Base-by-base conservation (phyloP, 2,113 vertebrate genomes). In the Hippocampus zosterae region DNA sequence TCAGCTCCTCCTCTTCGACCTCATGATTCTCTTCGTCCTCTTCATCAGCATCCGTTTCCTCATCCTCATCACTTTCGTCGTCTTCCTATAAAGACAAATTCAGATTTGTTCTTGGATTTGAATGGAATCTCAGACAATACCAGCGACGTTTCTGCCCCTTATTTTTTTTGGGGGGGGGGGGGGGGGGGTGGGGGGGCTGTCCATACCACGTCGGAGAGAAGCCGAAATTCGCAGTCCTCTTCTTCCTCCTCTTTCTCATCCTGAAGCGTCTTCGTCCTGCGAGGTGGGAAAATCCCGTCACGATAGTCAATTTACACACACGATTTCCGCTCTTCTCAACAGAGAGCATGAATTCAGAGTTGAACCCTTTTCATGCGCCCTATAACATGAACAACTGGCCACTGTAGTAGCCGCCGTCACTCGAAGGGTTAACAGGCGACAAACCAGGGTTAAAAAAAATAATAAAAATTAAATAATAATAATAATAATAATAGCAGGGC, bases 191-290 rank as follows among this genome's bases (percentile, higher is more conserved):
- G 16, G 19, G 3, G 37, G 2, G 97, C 96, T 94, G 23, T 88
- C 16, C 90, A 94, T 19, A 93, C 91, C 21, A 95, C 92, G 25
- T 95, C 93, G 52, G 95, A 91, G 40, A 97, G 53, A 50, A 99
- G 92, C 29, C 77, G 92, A 75, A 99, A 98, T 69, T 94, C 96
- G 23, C 91, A 94, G 80, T 95, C 88, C 42, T 93, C 94, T 2
- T 96, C 93, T 13, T 95, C 94, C 8, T 90, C 94, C 59, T 94
- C 89, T 16, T 94, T 89, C 12, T 89, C 90, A 50, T 87, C 89
- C 27, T 91, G 92, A 29, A 76, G 33, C 2, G 46, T 76, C 65
- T 67, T 91, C 80, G 91, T 92, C 77, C 82, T 92, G 69, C 86
- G 69, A 71, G 13, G 75, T 50, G 77, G 77, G 1, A 74, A 73